These are phyloP conservation scores for Strigamia crassipes DNA, from an alignment of 2,888 invertebrate genomes.

Conservation along the genomic window DNA sequence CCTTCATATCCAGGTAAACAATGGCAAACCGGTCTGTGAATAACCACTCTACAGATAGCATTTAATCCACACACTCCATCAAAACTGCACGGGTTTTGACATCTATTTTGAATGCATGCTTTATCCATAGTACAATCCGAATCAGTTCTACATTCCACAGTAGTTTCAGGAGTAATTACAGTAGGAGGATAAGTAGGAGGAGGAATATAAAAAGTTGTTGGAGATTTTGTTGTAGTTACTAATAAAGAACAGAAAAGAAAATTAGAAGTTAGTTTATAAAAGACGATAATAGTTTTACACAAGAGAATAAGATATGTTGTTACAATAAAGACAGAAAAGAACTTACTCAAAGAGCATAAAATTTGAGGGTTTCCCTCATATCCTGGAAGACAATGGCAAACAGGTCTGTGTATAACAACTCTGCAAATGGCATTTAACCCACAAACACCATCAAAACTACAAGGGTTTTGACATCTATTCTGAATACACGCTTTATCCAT, in stretches of 20 bases:
- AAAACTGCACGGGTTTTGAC: too few species aligned
- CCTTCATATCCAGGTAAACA: too few species aligned
- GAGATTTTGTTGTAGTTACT: neutral
- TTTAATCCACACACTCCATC: too few species aligned
- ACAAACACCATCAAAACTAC: constrained; percentile 65
- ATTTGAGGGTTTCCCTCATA: constrained; percentile 77
- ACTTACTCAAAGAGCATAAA: constrained; percentile 64
- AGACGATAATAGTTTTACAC: too few species aligned
- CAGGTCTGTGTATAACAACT: constrained; percentile 72
- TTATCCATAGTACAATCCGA: too few species aligned
- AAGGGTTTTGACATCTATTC: constrained; percentile 79
- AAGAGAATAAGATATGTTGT: too few species aligned
- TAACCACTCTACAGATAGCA: too few species aligned
- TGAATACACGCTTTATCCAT: constrained; percentile 54
- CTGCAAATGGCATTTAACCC: constrained; percentile 73
- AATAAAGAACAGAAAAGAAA: neutral
- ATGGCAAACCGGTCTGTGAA: too few species aligned
- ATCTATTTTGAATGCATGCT: too few species aligned
- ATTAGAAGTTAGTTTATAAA: too few species aligned
- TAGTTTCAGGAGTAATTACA: too few species aligned
- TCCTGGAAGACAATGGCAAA: constrained; percentile 74
- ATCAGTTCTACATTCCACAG: too few species aligned
- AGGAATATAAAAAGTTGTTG: neutral
- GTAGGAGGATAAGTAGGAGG: neutral
- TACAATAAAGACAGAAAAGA: constrained; percentile 47